Conservation (phyloP, 2,888 invertebrate genomes). For the Julus scandinavius region DNA sequence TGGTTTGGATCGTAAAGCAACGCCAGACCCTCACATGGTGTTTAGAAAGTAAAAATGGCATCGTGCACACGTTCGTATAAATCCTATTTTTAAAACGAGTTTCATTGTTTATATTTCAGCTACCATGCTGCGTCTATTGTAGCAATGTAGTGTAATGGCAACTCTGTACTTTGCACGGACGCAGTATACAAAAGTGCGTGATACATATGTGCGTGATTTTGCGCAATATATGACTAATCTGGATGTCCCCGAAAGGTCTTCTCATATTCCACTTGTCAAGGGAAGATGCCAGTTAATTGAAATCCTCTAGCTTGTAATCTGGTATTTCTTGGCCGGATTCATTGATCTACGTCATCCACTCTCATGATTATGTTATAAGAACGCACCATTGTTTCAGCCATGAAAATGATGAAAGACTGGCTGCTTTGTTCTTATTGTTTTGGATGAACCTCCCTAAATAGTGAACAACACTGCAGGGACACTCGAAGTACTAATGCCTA, state of each 20-base stretch:
- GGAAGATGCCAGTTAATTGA: neutral
- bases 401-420: neutral
- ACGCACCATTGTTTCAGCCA: too few relatives aligned
- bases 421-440: neutral
- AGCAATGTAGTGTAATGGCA: neutral
- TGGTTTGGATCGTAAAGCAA: neutral
- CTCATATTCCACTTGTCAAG: neutral
- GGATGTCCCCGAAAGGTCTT: slow-evolving; percentile 18
- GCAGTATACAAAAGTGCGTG: neutral
- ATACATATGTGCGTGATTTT: neutral
- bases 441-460: neutral
- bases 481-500: too few relatives aligned
- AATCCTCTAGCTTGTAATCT: neutral
- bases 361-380: too few relatives aligned
- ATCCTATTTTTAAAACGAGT: neutral
- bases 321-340: neutral
- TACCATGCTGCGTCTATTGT: too few relatives aligned
- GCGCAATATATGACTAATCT: neutral
- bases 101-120: neutral
- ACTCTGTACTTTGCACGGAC: neutral
- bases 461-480: too few relatives aligned
- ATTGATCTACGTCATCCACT: neutral
- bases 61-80: neutral
- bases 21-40: neutral
- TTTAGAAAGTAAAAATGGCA: neutral